phyloP scores from a whole-genome alignment of 2,113 vertebrate species.

The Tonatia bakeri region DNA sequence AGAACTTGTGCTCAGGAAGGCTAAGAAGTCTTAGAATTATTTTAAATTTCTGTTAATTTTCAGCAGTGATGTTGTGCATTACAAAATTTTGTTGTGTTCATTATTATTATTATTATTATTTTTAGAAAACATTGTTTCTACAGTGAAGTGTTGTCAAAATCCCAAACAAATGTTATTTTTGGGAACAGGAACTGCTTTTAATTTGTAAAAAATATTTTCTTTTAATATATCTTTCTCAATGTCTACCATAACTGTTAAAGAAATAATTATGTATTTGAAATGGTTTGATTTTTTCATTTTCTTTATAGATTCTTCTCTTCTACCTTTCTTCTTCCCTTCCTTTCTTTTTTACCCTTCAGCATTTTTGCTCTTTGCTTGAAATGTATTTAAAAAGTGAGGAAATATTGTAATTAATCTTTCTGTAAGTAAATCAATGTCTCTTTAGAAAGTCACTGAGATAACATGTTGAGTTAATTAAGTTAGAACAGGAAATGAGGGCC shows the following conservation, averaged over 20 bases:
- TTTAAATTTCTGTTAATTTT: neutral
- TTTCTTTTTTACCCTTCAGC: neutral
- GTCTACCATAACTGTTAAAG: neutral
- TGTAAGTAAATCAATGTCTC: neutral
- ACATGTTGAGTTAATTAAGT: neutral
- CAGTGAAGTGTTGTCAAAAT: neutral
- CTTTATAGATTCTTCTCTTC: neutral
- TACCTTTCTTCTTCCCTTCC: neutral
- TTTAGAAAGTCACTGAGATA: neutral
- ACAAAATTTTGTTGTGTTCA: neutral
- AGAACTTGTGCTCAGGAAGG: neutral
- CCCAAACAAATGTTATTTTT: neutral
- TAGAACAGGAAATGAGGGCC: neutral
- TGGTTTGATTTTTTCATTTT: neutral
- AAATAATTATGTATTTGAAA: neutral
- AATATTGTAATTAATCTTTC: conserved; percentile 27
- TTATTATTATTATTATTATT: neutral
- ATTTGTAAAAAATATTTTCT: neutral
- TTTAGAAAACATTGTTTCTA: neutral
- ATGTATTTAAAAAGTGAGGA: conserved; percentile 10
- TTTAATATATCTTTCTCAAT: neutral
- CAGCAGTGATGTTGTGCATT: neutral
- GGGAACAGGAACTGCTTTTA: neutral
- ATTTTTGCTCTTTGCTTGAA: conserved; percentile 5
- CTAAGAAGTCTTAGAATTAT: neutral